Evolutionary conservation across 2,888 invertebrate species (phyloP), one percentile per base, ranked within the genome.

Genomic region (Sinelater perroti): DNA sequence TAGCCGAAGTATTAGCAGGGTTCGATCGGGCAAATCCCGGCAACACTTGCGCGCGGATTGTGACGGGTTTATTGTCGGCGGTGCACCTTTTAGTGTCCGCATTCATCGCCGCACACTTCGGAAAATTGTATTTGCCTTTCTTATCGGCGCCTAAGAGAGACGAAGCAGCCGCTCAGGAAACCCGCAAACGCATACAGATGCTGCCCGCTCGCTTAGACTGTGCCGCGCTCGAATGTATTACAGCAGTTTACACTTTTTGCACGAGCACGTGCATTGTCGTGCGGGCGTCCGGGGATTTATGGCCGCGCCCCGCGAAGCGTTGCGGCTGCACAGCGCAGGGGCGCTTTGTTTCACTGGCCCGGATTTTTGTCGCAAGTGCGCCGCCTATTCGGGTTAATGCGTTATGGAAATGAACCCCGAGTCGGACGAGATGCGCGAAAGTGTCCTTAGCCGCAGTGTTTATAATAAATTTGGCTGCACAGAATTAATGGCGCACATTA

Each of bases 101-200:
- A 46, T 50, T 52, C 56, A 47, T 53, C 56, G 54, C 51, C 28
- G 50, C 51, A 71, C 74, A 75, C 76, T 76, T 70, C 67, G 61
- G 71, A 60, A 75, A 76, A 77, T 77, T 76, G 76, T 76, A 76
- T 77, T 77, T 76, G 76, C 72, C 69, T 75, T 76, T 74, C 75
- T 73, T 73, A 75, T 75, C 72, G 70, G 61, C 61, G 62, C 61
- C 65, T 51, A 61, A 63, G 59, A 58, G 57, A 60, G 64, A 65
- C 54, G 63, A 63, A 65, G 50, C 61, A 63, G 63, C 65, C 64
- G 65, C 61, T 58, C 61, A 63, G 66, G 67, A 70, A 68, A 68
- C 68, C 67, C 63, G 52, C 61, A 63, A 63, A 65, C 65, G 61
- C 60, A 64, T 61, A 61, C 61, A 54, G 66, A 69, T 70, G 68